Conservation (phyloP, 92 coral and sea anemone genomes). For the Epizoanthus rinbou region DNA sequence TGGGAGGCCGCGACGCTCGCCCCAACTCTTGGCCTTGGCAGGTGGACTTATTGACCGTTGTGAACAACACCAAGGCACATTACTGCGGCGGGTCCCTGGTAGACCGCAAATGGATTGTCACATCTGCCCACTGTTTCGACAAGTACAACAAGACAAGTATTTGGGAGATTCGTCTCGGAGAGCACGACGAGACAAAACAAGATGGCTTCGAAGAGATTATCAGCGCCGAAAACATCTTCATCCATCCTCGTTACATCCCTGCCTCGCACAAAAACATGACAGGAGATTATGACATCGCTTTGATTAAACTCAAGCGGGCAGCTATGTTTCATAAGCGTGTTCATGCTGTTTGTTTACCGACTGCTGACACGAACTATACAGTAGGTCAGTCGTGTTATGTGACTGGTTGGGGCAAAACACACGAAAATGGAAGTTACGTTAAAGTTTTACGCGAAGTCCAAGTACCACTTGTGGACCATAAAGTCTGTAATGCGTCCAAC, state of each 20-base stretch:
- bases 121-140: conserved; percentile 89
- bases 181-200: conserved; percentile 58
- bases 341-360: conserved; percentile 69
- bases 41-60: conserved; percentile 38
- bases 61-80: conserved; percentile 64
- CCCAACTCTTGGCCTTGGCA: conserved; percentile 58
- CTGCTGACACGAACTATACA: conserved; percentile 43
- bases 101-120: conserved; percentile 80
- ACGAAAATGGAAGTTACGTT: conserved; percentile 40
- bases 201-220: conserved; percentile 73
- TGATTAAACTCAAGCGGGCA: conserved; percentile 64
- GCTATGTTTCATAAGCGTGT: conserved; percentile 65
- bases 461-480: conserved; percentile 56
- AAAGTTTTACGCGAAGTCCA: conserved; percentile 62
- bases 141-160: conserved; percentile 51
- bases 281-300: conserved; percentile 65
- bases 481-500: conserved; percentile 69
- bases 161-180: conserved; percentile 75
- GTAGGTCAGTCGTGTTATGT: conserved; percentile 65
- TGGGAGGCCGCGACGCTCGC: conserved; percentile 48
- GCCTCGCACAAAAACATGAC: conserved; percentile 33
- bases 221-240: conserved; percentile 48
- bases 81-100: conserved; percentile 90
- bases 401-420: conserved; percentile 69
- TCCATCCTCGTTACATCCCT: conserved; percentile 47